Evolutionary conservation across 37 sponge, comb jelly and placozoan genomes (phyloP), one percentile per base, ranked within the genome.

Genomic region (Eunapius fragilis): DNA sequence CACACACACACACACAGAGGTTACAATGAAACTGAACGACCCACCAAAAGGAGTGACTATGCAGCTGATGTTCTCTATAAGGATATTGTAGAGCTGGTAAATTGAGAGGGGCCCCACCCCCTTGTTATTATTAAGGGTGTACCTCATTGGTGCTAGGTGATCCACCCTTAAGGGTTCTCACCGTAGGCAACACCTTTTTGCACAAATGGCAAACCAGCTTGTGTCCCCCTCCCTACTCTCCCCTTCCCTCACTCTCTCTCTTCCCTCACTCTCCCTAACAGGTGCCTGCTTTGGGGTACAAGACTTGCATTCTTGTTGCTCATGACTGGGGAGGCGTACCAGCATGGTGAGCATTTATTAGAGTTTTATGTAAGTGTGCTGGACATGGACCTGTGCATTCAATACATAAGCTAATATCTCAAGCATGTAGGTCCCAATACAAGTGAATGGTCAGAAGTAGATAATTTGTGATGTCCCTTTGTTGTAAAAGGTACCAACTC

Each of bases 1-100:
- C 38, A 38, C 47, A 25, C 48, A 38, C 58, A 36, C 75, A 24
- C 58, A 14, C 30, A 4, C 77, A 88, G 96, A 67, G 96, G 96
- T 4, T 95, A 95, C 58, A 91, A 93, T 30, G 96, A 95, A 19
- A 88, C 88, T 31, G 93, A 95, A 22, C 80, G 88, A 34, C 96
- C 96, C 22, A 67, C 82, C 12, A 80, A 87, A 75, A 89, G 76
- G 85, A 25, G 28, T 14, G 86, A 89, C 67, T 95, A 95, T 71
- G 36, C 77, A 4, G 37, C 90, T 28, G 88, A 85, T 26, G 81
- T 74, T 37, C 69, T 95, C 32, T 72, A 24, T 3, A 71, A 87
- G 34, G 96, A 95, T 58, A 78, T 95, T 47, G 83, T 78, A 13
- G 85, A 92, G 70, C 77, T 95, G 50, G 45, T 74, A 14, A 22